A percentile compares a stretch with the other conserved stretches of the same genome.
Evolutionary conservation across 2,888 invertebrate species (phyloP).

Genomic region (Nineta flava): DNA sequence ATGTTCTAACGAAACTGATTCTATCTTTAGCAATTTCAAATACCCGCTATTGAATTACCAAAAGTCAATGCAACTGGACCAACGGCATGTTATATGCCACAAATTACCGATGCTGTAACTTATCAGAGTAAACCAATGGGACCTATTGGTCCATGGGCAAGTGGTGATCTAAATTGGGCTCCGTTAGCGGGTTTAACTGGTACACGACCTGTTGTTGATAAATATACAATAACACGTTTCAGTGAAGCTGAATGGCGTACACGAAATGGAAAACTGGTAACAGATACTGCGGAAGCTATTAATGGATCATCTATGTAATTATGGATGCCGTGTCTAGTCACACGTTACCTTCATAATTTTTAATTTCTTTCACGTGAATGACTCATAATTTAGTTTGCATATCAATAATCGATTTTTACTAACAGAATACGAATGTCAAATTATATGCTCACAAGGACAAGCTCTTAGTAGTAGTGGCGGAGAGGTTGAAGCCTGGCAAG

Average conservation of each 20-base stretch:
- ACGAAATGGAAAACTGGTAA: conserved; percentile 37
- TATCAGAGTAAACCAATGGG: conserved; percentile 26
- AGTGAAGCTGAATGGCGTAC: conserved; percentile 59
- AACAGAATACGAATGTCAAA: too few species aligned
- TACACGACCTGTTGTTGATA: conserved; percentile 56
- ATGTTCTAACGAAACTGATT: too few species aligned
- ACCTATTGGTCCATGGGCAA: conserved; percentile 46
- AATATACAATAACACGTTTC: conserved; percentile 56
- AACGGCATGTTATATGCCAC: conserved; percentile 35
- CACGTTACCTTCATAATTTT: neutral
- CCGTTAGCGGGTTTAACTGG: conserved; percentile 54
- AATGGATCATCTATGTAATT: conserved; percentile 23
- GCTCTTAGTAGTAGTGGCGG: too few species aligned
- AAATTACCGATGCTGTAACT: conserved; percentile 33
- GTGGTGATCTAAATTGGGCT: conserved; percentile 59
- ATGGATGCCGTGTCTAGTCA: too few species aligned
- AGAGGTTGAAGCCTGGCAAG: too few species aligned
- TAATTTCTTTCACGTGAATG: neutral
- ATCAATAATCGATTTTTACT: too few species aligned
- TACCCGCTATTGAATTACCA: too few species aligned
- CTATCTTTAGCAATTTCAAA: too few species aligned
- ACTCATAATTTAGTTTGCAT: too few species aligned
- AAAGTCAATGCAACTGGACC: too few species aligned
- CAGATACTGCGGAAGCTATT: conserved; percentile 25
- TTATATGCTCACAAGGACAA: too few species aligned